Evolutionary conservation across 2,797 vertebrate genomes (phyloP).

Genomic region (Pelodytes ibericus): DNA sequence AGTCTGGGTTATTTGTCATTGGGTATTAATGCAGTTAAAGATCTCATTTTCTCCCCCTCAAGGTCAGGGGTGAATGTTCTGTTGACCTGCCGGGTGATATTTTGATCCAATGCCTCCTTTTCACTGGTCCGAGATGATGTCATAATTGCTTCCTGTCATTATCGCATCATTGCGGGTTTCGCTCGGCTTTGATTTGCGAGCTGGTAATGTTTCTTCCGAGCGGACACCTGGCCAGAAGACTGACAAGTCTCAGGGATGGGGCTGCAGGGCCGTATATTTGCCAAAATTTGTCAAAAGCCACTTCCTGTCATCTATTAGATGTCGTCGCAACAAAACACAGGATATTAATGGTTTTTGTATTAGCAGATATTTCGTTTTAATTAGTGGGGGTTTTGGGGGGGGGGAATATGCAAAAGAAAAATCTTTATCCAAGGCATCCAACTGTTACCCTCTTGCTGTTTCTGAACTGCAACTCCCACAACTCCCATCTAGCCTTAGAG

Average conservation of each 20-base stretch:
- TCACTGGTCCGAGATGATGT: slow-evolving; percentile 37
- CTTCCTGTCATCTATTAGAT: too few relatives aligned
- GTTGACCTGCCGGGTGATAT: slow-evolving; percentile 19
- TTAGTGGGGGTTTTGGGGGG: too few relatives aligned
- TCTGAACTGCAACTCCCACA: too few relatives aligned
- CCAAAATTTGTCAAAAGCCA: slow-evolving; percentile 13
- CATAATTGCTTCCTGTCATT: slow-evolving; percentile 53
- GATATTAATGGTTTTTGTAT: too few relatives aligned
- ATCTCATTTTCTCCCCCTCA: slow-evolving; percentile 47
- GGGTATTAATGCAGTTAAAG: slow-evolving; percentile 38
- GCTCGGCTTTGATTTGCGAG: slow-evolving; percentile 23
- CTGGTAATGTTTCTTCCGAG: slow-evolving; percentile 15
- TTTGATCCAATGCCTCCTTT: not conserved
- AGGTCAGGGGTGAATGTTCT: not conserved
- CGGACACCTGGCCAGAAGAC: slow-evolving; percentile 42
- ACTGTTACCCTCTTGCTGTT: too few relatives aligned
- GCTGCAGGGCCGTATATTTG: slow-evolving; percentile 3
- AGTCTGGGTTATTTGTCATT: slow-evolving; percentile 37
- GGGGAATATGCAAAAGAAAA: too few relatives aligned
- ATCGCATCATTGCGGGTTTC: slow-evolving; percentile 1
- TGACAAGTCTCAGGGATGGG: not conserved
- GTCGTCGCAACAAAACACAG: too few relatives aligned
- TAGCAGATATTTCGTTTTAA: too few relatives aligned
- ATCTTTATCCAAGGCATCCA: too few relatives aligned
- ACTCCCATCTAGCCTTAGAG: too few relatives aligned